Evolutionary conservation across 1,140 invertebrate species (phyloP), one percentile per base, ranked within the genome.

Genomic region (Gonioctena quinquepunctata): DNA sequence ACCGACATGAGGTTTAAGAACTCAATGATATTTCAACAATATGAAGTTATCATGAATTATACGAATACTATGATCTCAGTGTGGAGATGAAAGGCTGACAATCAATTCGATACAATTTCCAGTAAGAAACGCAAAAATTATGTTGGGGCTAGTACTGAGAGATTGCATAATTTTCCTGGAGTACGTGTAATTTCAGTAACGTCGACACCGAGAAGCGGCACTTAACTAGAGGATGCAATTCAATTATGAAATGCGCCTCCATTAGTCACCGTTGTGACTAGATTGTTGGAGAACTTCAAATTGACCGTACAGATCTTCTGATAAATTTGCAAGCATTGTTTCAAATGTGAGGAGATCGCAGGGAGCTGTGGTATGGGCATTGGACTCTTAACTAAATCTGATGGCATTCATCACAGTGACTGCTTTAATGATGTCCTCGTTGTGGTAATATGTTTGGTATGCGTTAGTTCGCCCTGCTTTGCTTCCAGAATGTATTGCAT

Each of bases 221-320:
- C 69, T 75, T 75, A 73, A 73, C 71, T 73, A 74, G 65, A 69
- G 72, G 61, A 63, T 70, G 72, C 69, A 75, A 76, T 76, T 76
- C 73, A 76, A 76, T 76, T 76, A 76, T 76, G 73, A 76, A 76
- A 76, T 75, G 75, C 68, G 70, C 68, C 66, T 71, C 72, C 73
- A 76, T 76, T 76, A 76, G 65, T 76, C 70, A 72, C 62, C 63
- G 67, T 66, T 66, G 61, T 60, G 68, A 69, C 65, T 69, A 72
- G 72, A 76, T 74, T 74, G 75, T 72, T 74, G 64, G 25, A 68
- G 70, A 76, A 73, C 66, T 72, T 74, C 68, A 74, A 76, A 76
- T 76, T 76, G 75, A 76, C 75, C 75, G 72, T 74, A 69, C 33
- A 75, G 72, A 74, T 76, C 70, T 72, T 52, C 72, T 76, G 75